Conservation (phyloP, 2,113 vertebrate genomes). For the Ceuthmochares aereus region DNA sequence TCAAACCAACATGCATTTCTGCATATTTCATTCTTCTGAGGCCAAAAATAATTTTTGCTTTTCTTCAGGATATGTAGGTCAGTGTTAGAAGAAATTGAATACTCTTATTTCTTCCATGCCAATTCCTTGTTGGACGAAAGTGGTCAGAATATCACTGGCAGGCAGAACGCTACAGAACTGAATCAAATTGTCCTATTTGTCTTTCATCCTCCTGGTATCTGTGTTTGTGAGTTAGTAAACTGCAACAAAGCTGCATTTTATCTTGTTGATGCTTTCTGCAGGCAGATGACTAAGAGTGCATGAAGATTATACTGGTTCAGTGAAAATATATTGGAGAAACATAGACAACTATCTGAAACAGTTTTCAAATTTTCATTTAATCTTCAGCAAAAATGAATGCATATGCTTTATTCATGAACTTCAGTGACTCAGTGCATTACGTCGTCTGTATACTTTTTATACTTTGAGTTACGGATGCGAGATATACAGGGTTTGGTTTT, state of each 20-base stretch:
- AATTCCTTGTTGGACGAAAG: neutral
- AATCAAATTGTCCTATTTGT: neutral
- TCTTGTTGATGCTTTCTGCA: neutral
- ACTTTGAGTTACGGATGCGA: neutral
- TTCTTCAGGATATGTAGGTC: neutral
- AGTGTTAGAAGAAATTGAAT: neutral
- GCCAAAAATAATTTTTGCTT: neutral
- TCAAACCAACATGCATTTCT: neutral
- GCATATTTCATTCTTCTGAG: neutral
- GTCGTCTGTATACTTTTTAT: neutral
- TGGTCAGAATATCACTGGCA: neutral
- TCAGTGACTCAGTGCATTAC: constrained; percentile 46
- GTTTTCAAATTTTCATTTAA: neutral
- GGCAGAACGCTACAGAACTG: neutral
- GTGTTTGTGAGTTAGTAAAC: neutral
- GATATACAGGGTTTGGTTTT: neutral
- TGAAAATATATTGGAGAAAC: neutral
- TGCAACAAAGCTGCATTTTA: neutral
- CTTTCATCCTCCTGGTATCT: neutral
- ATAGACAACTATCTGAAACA: neutral
- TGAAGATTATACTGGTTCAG: neutral
- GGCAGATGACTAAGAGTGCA: neutral
- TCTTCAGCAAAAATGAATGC: neutral
- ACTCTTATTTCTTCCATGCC: accelerated
- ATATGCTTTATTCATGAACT: constrained; percentile 51